Base-by-base conservation (phyloP, 2,888 invertebrate species). In the Drosophila fungiperda region DNA sequence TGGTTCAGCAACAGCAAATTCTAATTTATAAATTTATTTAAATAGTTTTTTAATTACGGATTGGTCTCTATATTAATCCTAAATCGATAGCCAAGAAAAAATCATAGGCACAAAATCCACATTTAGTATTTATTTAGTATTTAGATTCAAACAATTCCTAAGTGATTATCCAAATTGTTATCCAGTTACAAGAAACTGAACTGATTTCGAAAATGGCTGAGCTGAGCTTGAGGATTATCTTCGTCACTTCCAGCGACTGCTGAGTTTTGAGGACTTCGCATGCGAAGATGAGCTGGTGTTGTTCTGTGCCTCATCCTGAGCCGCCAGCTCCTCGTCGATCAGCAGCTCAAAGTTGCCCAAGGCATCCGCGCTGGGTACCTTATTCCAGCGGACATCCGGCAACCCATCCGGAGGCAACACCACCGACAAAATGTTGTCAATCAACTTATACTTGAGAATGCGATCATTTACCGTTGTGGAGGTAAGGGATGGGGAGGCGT, bases 391-490 rank as follows among this genome's bases (percentile, higher is more conserved):
- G 8, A 97, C 96, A 91, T 98, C 98, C 38, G 98, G 98, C 54
- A 97, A 94, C 57, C 98, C 97, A 89, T 97, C 96, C 2, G 97
- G 96, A 0, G 98, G 98, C 49, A 98, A 93, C 1, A 98, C 97
- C 54, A 98, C 96, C 11, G 97, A 97, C 81, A 98, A 94, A 82
- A 98, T 97, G 92, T 98, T 98, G 90, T 98, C 98, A 76, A 99
- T 97, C 53, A 99, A 94, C 93, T 98, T 98, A 91, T 98, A 97
- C 91, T 99, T 99, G 83, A 99, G 94, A 90, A 98, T 98, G 81
- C 98, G 94, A 93, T 99, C 98, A 90, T 98, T 98, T 0, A 97
- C 97, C 0, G 98, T 99, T 0, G 98, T 99, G 0, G 98, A 97
- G 1, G 98, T 97, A 60, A 99, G 93, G 0, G 98, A 98, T 0